Conservation (phyloP, 2,888 invertebrate species). For the Zaprionus lineosus region DNA sequence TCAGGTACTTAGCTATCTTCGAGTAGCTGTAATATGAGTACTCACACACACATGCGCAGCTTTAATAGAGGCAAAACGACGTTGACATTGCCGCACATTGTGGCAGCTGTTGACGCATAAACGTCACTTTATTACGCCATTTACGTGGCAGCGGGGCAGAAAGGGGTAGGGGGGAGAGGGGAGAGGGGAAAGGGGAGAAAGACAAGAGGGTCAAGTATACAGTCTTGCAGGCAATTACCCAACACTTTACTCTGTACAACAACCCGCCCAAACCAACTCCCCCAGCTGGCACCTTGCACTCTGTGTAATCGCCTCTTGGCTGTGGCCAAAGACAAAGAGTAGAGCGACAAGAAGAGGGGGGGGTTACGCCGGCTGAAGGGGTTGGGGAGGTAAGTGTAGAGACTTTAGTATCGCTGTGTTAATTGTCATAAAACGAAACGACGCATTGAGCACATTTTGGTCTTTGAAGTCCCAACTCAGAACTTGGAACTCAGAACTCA, state of each 20-base stretch:
- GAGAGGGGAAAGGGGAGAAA: neutral
- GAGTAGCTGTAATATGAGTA: constrained; percentile 44
- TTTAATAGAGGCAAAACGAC: no score
- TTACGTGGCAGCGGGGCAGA: constrained; percentile 20
- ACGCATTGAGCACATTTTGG: constrained; percentile 45
- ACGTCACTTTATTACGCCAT: constrained; percentile 62
- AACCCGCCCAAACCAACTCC: no score
- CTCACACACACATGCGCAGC: constrained; percentile 5
- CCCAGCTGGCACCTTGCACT: no score
- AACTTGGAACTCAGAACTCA: no score
- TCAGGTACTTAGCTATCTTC: constrained; percentile 15
- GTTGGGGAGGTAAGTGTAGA: neutral
- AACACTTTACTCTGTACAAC: no score
- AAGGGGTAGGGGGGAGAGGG: neutral
- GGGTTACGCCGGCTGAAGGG: no score
- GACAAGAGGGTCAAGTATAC: no score
- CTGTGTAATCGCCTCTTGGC: no score
- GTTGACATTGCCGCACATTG: constrained; percentile 12
- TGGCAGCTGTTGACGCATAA: constrained; percentile 29
- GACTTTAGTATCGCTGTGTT: constrained; percentile 56
- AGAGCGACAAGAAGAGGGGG: no score
- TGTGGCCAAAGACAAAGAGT: no score
- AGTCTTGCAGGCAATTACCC: no score
- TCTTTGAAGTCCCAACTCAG: neutral
- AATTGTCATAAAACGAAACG: constrained; percentile 74